These are phyloP conservation scores for Drosophila pseudotalamancana DNA, from an alignment of 2,888 invertebrate species.

Conservation along the genomic window DNA sequence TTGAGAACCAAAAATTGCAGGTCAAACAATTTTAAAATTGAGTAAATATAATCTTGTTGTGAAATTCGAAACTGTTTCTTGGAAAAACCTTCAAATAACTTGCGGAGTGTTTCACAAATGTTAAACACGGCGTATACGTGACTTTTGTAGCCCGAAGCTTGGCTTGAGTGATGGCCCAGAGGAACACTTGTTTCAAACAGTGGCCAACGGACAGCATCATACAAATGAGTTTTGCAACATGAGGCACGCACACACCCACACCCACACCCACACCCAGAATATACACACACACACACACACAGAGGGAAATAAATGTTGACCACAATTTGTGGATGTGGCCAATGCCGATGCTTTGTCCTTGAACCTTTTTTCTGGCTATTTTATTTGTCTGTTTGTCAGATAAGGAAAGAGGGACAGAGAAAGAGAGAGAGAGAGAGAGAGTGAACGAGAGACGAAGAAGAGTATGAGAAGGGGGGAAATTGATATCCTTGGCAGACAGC, in stretches of 20 bases:
- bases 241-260: slow-evolving; percentile 8
- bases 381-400: slow-evolving; percentile 60
- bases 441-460: no score
- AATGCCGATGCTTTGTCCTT: slow-evolving; percentile 55
- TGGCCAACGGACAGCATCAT: slow-evolving; percentile 36
- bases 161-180: slow-evolving; percentile 47
- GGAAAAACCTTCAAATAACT: no score
- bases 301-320: slow-evolving; percentile 49
- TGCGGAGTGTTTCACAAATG: slow-evolving; percentile 10
- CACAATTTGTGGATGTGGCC: slow-evolving; percentile 75
- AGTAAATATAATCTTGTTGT: no score
- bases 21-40: no score
- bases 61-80: not conserved
- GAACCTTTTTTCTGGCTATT: slow-evolving; percentile 57
- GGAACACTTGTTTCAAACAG: slow-evolving; percentile 19
- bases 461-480: no score
- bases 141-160: slow-evolving; percentile 26
- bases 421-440: no score
- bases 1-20: no score
- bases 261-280: slow-evolving; percentile 9
- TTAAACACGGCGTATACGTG: slow-evolving; percentile 65
- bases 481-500: slow-evolving; percentile 33
- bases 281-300: slow-evolving; percentile 7
- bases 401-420: no score
- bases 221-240: slow-evolving; percentile 51